Evolutionary conservation across 2,113 vertebrate species (phyloP).

Genomic region (Grallaria varia): DNA sequence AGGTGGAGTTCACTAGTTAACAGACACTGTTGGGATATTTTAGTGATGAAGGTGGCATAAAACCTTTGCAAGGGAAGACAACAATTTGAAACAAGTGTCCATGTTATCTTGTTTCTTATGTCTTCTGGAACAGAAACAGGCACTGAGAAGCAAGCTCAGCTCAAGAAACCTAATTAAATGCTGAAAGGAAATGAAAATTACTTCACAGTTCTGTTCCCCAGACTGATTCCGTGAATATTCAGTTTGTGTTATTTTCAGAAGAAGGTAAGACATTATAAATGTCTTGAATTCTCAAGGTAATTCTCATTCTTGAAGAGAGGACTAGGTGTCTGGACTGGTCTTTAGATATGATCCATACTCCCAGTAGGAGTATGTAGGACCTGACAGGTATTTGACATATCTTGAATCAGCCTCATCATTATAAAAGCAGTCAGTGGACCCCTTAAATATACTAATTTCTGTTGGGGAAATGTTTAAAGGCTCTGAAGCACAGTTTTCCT

Average conservation of each 20-base stretch:
- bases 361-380: background rate
- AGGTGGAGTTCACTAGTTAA: background rate
- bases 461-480: background rate
- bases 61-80: background rate
- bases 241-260: conserved; percentile 66
- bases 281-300: conserved; percentile 56
- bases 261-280: conserved; percentile 53
- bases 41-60: background rate
- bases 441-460: background rate
- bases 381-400: background rate
- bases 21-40: background rate
- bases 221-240: conserved; percentile 49
- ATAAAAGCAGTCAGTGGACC: background rate
- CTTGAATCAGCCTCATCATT: background rate
- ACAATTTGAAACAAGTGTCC: background rate
- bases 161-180: conserved; percentile 43
- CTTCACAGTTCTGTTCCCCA: conserved; percentile 54
- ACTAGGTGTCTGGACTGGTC: conserved; percentile 17
- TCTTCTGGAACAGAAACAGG: conserved; percentile 48
- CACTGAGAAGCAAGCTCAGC: conserved; percentile 44
- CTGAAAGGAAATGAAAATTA: conserved; percentile 69
- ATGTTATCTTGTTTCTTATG: conserved; percentile 65
- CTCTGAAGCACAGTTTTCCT: background rate
- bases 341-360: background rate
- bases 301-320: conserved; percentile 39